Evolutionary conservation across 2,113 vertebrate genomes (phyloP).

Genomic region (Aplodontia rufa): DNA sequence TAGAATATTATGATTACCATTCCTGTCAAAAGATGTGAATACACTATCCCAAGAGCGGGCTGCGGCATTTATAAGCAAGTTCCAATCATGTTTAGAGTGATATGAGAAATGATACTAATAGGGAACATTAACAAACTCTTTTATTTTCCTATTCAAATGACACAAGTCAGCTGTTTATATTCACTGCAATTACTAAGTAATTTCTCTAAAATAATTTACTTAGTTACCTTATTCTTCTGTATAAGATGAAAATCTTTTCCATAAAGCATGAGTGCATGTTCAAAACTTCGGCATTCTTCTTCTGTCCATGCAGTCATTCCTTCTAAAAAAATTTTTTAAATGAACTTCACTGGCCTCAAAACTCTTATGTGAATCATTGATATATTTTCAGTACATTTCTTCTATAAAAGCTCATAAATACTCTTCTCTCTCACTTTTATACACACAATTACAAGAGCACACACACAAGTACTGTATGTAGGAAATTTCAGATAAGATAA

Average conservation of each 20-base stretch:
- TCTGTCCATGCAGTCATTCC: constrained; percentile 96
- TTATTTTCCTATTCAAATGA: not conserved
- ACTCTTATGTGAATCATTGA: not conserved
- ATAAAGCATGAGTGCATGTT: constrained; percentile 96
- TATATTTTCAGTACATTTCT: not conserved
- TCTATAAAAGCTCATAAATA: not conserved
- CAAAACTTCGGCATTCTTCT: constrained; percentile 98
- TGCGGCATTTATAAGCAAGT: not conserved
- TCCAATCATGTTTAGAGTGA: not conserved
- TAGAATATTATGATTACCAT: not conserved
- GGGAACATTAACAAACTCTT: constrained; percentile 5
- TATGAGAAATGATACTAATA: not conserved
- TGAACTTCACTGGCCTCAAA: constrained; percentile 37
- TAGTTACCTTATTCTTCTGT: constrained; percentile 96
- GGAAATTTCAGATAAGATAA: not conserved
- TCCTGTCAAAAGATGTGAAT: not conserved
- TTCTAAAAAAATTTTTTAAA: constrained; percentile 83
- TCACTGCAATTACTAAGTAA: not conserved
- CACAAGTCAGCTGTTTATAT: not conserved
- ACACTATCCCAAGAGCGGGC: not conserved
- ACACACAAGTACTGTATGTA: not conserved
- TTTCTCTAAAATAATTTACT: not conserved
- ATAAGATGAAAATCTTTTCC: constrained; percentile 99
- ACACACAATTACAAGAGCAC: not conserved
- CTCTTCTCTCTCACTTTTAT: not conserved